Evolutionary conservation across 2,113 vertebrate species (phyloP).

Genomic region (Cryptomyrus ogoouensis): DNA sequence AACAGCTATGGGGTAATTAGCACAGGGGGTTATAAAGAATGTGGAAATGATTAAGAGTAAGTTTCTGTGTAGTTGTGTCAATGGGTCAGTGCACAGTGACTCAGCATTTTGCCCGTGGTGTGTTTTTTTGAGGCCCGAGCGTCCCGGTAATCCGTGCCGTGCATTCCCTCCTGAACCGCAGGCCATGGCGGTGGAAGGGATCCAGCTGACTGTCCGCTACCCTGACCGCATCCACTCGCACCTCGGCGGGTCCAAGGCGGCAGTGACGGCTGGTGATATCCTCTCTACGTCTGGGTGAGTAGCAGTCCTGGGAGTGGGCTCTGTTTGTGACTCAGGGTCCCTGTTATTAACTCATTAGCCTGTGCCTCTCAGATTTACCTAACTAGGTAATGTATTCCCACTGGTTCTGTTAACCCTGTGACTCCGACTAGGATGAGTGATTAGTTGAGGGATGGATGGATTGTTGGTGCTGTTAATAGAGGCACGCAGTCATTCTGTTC

Average conservation of each 20-base stretch:
- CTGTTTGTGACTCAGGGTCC: background rate
- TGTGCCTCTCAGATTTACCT: background rate
- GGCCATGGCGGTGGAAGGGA: conserved; percentile 49
- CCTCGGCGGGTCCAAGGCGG: conserved; percentile 34
- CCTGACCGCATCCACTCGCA: conserved; percentile 40
- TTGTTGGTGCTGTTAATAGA: background rate
- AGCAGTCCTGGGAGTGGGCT: background rate
- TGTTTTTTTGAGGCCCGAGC: background rate
- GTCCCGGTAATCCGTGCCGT: background rate
- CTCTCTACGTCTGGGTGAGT: background rate
- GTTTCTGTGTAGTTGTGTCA: background rate
- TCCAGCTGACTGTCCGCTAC: conserved; percentile 46
- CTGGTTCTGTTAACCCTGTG: background rate
- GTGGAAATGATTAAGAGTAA: background rate
- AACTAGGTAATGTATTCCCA: background rate
- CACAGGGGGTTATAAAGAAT: background rate
- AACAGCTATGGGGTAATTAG: too few species aligned
- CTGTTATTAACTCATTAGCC: background rate
- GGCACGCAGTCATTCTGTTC: background rate
- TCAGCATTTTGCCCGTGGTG: background rate
- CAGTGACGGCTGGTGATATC: conserved; percentile 9
- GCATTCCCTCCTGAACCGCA: conserved; percentile 20
- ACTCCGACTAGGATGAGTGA: background rate
- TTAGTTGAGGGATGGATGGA: background rate
- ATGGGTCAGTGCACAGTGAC: too few species aligned